Evolutionary conservation across 2,113 vertebrate genomes (phyloP), one percentile per base, ranked within the genome.

Genomic region (Esox niger): DNA sequence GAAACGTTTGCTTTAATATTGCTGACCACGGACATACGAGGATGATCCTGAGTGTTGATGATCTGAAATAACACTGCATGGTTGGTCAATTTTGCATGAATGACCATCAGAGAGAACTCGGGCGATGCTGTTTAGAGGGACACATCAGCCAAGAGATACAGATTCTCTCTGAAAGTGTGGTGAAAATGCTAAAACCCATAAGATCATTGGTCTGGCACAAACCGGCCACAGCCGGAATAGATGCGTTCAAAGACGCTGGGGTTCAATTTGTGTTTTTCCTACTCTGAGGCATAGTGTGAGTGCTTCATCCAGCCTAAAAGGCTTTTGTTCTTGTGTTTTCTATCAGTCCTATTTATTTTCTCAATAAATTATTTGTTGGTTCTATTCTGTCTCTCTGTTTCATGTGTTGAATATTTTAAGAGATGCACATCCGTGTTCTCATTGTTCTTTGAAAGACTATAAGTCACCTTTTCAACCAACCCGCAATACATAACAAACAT

Each of bases 391-490:
- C 30, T 58, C 32, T 32, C 54, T 79, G 86, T 87, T 88, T 80
- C 82, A 72, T 63, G 57, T 27, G 77, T 57, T 89, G 75, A 92
- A 91, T 90, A 91, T 91, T 90, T 91, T 77, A 91, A 80, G 54
- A 78, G 66, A 35, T 25, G 66, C 79, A 85, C 75, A 85, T 85
- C 78, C 84, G 68, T 72, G 80, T 78, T 79, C 69, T 80, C 56
- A 64, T 82, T 73, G 71, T 82, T 79, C 68, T 70, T 63, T 21
- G 33, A 68, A 66, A 29, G 82, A 79, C 59, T 69, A 59, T 58
- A 35, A 68, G 66, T 15, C 38, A 79, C 43, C 15, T 67, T 77
- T 79, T 63, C 60, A 35, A 25, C 11, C 43, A 46, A 26, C 11
- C 43, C 64, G 60, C 15, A 21, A 58, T 9, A 59, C 17, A 6